phyloP scores from a whole-genome alignment of 2,888 invertebrate species.

The Oxytorus armatus region DNA sequence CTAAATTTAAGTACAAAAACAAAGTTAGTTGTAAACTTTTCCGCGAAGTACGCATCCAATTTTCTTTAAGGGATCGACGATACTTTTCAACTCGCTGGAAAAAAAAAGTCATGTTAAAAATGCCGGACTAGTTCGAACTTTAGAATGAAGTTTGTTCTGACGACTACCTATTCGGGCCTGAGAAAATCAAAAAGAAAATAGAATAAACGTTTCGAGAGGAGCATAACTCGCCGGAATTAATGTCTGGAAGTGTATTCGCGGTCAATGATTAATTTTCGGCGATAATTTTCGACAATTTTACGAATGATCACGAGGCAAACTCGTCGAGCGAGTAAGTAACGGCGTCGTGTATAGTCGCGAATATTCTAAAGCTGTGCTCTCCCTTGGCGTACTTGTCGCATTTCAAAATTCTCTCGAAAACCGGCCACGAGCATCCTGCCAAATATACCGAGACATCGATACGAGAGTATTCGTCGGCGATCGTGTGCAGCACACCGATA shows the following conservation, averaged over 20 bases:
- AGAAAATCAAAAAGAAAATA: too few relatives aligned
- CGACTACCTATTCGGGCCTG: too few relatives aligned
- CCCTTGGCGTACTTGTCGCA: slow-evolving; percentile 80
- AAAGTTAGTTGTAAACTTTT: too few relatives aligned
- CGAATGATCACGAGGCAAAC: slow-evolving; percentile 66
- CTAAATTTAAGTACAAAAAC: background rate
- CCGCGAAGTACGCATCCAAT: too few relatives aligned
- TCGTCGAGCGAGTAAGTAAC: slow-evolving; percentile 84
- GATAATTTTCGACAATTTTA: background rate
- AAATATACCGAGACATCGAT: slow-evolving; percentile 86
- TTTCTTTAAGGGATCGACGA: too few relatives aligned
- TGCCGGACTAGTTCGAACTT: too few relatives aligned
- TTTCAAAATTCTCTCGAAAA: slow-evolving; percentile 82
- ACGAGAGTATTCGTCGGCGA: slow-evolving; percentile 85
- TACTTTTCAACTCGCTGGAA: too few relatives aligned
- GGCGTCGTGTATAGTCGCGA: slow-evolving; percentile 88
- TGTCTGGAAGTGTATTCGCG: background rate
- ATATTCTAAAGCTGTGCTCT: slow-evolving; percentile 84
- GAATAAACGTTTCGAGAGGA: background rate
- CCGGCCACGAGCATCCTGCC: slow-evolving; percentile 85
- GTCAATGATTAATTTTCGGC: background rate
- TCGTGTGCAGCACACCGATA: slow-evolving; percentile 85
- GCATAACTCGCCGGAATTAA: background rate
- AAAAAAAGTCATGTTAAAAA: too few relatives aligned
- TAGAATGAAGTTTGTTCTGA: too few relatives aligned